Evolutionary conservation across 2,113 vertebrate genomes (phyloP), one percentile per base, ranked within the genome.

Genomic region (Brachirus orientalis): DNA sequence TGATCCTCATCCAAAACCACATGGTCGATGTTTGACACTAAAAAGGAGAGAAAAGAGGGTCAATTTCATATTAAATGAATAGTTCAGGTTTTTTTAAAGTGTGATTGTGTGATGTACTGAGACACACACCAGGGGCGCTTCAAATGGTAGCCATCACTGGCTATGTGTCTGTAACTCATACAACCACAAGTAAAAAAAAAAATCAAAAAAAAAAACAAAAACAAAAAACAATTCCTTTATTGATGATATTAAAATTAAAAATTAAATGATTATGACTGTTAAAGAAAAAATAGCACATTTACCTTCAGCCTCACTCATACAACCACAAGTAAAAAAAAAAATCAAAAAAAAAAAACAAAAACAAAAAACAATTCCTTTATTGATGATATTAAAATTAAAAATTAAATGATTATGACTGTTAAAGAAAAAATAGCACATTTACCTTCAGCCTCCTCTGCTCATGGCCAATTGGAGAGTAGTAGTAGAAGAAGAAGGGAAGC

Each of bases 221-320:
- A n/a, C n/a, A n/a, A n/a, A n/a, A 1, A 28, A 28, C 28, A 6
- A 28, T 28, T 28, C 28, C 28, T 28, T 28, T 28, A 28, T 6
- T 28, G 28, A 28, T 3, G 28, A 28, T 28, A 6, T 35, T 8
- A 4, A 16, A 10, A 47, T 4, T 1, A 35, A 20, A 46, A 7
- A 10, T 6, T 20, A 0, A 48, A 50, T 1, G 3, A 41, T 1
- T 28, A 44, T 4, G 6, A 14, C 2, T 4, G 11, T 16, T 16
- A 12, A 22, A 14, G 8, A 14, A 1, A 22, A 22, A 50, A 54
- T 38, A 55, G 11, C 1, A 38, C 19, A 86, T 94, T 93, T 85
- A 98, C 96, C 96, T 95, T 97, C 96, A 56, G 95, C 94, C 86
- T 96, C 95, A n/a, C n/a, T n/a, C n/a, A n/a, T n/a, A n/a, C n/a